phyloP scores from a whole-genome alignment of 2,888 invertebrate genomes.

The Mactromeris polynyma region DNA sequence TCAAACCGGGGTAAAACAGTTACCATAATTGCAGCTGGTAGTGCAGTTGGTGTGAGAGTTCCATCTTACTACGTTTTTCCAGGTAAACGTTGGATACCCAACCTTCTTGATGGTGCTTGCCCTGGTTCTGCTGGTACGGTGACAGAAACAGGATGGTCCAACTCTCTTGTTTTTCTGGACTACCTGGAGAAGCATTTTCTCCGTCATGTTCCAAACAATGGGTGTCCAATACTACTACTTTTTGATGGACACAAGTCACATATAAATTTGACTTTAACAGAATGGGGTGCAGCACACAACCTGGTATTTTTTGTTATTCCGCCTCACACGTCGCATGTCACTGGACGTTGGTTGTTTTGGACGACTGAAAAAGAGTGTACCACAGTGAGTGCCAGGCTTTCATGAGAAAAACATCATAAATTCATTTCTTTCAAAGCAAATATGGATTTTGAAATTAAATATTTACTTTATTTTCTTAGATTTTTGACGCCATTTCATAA shows the following conservation, averaged over 20 bases:
- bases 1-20: too few species aligned
- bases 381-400: constrained; percentile 39
- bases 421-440: too few species aligned
- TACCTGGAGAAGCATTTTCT: constrained; percentile 49
- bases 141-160: constrained; percentile 51
- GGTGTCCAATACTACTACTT: constrained; percentile 24
- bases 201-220: constrained; percentile 35
- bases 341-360: constrained; percentile 54
- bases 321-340: neutral
- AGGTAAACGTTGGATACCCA: constrained; percentile 1
- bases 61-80: constrained; percentile 37
- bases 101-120: constrained; percentile 23
- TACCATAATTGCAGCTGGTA: constrained; percentile 22
- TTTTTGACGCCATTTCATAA: too few species aligned
- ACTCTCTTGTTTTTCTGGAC: constrained; percentile 34
- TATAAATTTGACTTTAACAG: constrained; percentile 30
- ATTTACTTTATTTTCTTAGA: too few species aligned
- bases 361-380: constrained; percentile 30
- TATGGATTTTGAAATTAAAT: too few species aligned
- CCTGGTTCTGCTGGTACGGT: constrained; percentile 37
- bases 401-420: constrained; percentile 18
- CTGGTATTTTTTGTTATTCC: neutral
- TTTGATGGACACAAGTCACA: constrained; percentile 59
- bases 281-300: constrained; percentile 37
- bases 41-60: constrained; percentile 42